phyloP scores from a whole-genome alignment of 2,113 vertebrate genomes.

The Scytalopus superciliaris region DNA sequence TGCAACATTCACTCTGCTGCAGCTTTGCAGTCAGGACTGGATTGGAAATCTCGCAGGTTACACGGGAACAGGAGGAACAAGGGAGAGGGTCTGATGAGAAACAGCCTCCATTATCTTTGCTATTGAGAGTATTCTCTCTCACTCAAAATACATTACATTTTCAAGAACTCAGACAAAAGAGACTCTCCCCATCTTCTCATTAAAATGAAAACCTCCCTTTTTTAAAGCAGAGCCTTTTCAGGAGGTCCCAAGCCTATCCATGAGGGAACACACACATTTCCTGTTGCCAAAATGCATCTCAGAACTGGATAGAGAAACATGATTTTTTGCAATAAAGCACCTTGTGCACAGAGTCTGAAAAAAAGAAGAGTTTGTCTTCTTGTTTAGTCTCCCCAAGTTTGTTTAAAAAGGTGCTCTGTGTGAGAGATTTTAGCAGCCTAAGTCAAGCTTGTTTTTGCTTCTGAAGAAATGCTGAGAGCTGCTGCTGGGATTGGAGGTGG shows the following conservation, averaged over 20 bases:
- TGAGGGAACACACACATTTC: not conserved
- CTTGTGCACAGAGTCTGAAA: not conserved
- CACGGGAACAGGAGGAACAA: not conserved
- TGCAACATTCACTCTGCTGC: not conserved
- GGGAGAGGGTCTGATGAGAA: not conserved
- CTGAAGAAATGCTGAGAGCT: not conserved
- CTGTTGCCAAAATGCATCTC: not conserved
- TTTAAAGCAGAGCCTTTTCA: not conserved
- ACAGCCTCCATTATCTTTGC: not conserved
- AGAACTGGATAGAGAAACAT: not conserved
- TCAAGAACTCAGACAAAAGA: not conserved
- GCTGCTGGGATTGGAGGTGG: not conserved
- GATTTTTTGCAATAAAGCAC: not conserved
- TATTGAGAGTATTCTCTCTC: not conserved
- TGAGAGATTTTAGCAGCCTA: not conserved
- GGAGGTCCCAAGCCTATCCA: not conserved
- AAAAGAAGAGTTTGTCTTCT: not conserved
- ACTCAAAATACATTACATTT: not conserved
- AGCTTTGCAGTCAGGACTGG: not conserved
- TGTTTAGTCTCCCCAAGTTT: not conserved
- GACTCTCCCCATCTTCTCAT: not conserved
- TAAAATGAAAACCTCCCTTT: not conserved
- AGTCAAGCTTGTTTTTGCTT: conserved; percentile 10
- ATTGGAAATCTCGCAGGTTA: not conserved
- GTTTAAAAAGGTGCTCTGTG: not conserved